These are phyloP conservation scores for Chlorospingus semifuscus DNA, from an alignment of 2,797 vertebrate genomes.

Conservation along the genomic window DNA sequence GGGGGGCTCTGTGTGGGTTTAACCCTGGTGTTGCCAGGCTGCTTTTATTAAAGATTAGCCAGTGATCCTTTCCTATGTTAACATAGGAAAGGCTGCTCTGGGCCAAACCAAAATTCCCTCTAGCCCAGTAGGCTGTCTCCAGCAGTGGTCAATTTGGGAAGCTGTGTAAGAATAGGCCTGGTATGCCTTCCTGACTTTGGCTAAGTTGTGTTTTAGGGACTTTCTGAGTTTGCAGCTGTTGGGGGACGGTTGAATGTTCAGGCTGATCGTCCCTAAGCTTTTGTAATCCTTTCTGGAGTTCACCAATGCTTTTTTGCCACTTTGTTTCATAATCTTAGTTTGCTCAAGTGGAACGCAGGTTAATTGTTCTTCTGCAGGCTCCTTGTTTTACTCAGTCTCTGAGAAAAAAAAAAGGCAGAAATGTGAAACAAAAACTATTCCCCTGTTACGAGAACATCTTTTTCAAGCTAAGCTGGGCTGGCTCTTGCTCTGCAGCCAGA, in stretches of 20 bases:
- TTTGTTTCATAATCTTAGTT: conserved; percentile 34
- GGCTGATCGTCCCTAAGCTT: not conserved
- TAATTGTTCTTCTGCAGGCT: not conserved
- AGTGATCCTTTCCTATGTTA: not conserved
- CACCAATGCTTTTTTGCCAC: not conserved
- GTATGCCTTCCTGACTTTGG: conserved; percentile 10
- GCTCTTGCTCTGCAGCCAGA: conserved; percentile 21
- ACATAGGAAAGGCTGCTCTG: not conserved
- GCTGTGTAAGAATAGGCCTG: conserved; percentile 1
- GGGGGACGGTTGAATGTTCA: not conserved
- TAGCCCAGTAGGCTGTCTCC: conserved; percentile 25
- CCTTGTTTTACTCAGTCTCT: not conserved
- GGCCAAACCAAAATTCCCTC: conserved; percentile 64
- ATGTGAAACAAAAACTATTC: not conserved
- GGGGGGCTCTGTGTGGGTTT: not conserved
- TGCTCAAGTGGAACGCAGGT: conserved; percentile 46
- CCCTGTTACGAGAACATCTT: not conserved
- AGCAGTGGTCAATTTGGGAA: conserved; percentile 9
- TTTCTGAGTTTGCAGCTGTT: conserved; percentile 4
- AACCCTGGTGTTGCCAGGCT: not conserved
- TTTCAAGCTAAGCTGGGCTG: not conserved
- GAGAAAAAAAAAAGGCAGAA: conserved; percentile 12
- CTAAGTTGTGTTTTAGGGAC: conserved; percentile 36
- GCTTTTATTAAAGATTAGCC: not conserved
- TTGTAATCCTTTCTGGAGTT: conserved; percentile 22